A percentile compares a stretch with the other conserved stretches of the same genome.
phyloP scores from a whole-genome alignment of 1,140 invertebrate genomes.

The Drosophila fuyamai region DNA sequence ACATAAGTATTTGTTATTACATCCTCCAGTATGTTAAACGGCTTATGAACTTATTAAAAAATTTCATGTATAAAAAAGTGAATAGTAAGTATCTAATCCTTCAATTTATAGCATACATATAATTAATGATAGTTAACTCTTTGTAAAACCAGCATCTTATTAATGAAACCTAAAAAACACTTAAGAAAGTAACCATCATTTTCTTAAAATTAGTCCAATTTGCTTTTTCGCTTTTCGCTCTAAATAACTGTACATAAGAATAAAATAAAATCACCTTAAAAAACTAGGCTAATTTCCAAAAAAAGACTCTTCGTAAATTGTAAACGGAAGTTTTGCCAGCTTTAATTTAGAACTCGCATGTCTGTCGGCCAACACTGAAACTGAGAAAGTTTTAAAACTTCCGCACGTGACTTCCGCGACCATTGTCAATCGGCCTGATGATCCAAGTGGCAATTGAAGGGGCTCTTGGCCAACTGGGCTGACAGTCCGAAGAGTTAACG shows the following conservation, averaged over 20 bases:
- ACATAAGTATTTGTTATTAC: no score
- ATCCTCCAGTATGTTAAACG: no score
- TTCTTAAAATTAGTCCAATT: no score
- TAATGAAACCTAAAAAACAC: no score
- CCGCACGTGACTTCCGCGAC: constrained; percentile 76
- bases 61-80: no score
- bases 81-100: no score
- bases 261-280: neutral
- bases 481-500: constrained; percentile 49
- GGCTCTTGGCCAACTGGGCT: constrained; percentile 34
- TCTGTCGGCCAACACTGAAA: constrained; percentile 32
- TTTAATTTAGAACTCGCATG: constrained; percentile 73
- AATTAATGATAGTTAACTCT: no score
- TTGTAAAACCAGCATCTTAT: no score
- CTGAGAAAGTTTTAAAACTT: constrained; percentile 62
- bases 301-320: constrained; percentile 51
- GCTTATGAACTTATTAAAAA: no score
- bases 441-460: constrained; percentile 23
- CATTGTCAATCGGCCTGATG: constrained; percentile 38
- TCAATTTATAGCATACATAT: no score
- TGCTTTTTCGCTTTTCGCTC: neutral
- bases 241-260: neutral
- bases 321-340: constrained; percentile 60
- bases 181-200: neutral
- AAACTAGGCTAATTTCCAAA: constrained; percentile 62